Evolutionary conservation across 1,140 invertebrate genomes (phyloP).

Genomic region (Formica exsecta): DNA sequence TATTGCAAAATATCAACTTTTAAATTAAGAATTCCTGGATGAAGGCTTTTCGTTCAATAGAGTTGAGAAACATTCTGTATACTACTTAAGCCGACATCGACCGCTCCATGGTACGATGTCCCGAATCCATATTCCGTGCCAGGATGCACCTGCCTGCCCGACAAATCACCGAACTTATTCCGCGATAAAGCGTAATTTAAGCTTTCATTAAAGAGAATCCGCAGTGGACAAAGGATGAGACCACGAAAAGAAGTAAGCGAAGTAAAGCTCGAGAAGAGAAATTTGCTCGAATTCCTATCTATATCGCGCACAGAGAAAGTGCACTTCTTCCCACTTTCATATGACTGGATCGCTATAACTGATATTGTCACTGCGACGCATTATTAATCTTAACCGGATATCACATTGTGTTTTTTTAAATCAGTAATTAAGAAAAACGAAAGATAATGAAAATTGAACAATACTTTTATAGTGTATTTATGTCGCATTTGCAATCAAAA

Average conservation of each 20-base stretch:
- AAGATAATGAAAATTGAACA: background rate
- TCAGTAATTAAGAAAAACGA: background rate
- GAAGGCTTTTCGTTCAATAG: background rate
- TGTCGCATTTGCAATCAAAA: background rate
- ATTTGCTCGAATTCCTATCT: conserved; percentile 74
- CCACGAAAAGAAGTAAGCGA: conserved; percentile 53
- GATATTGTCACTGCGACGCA: conserved; percentile 35
- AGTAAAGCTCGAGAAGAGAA: conserved; percentile 58
- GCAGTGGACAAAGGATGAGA: conserved; percentile 36
- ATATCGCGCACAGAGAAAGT: conserved; percentile 68
- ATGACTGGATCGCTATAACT: conserved; percentile 24
- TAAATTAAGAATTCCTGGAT: background rate
- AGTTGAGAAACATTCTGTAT: conserved; percentile 34
- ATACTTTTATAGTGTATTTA: background rate
- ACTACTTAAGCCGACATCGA: conserved; percentile 51
- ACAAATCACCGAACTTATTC: conserved; percentile 72
- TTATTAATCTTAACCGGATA: conserved; percentile 41
- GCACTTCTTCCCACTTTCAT: conserved; percentile 47
- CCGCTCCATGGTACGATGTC: conserved; percentile 54
- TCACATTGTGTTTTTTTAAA: conserved; percentile 1
- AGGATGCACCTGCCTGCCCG: conserved; percentile 74
- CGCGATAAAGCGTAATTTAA: conserved; percentile 53
- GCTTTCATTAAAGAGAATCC: conserved; percentile 68
- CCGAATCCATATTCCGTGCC: conserved; percentile 80
- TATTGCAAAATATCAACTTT: background rate